Percentiles rank a stretch among this genome's conserved stretches.
Evolutionary conservation across 2,113 vertebrate species (phyloP).

Genomic region (Microcebus lehilahytsara): DNA sequence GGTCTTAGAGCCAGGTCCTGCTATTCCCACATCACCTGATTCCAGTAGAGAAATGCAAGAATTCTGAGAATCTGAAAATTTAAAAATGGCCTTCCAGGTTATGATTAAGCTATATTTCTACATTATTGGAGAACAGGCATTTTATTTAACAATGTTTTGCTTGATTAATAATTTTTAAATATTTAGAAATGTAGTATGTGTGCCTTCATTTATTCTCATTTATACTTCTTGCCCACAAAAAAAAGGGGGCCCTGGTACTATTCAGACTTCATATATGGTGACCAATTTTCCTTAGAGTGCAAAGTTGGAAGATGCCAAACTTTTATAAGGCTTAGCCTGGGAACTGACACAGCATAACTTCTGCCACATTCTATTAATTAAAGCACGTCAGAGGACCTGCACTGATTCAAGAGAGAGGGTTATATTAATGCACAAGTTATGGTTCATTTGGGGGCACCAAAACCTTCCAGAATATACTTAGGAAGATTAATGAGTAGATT

Average conservation of each 20-base stretch:
- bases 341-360: not conserved
- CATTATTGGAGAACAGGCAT: not conserved
- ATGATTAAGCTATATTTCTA: not conserved
- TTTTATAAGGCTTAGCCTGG: not conserved
- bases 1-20: not conserved
- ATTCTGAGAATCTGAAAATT: not conserved
- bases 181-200: not conserved
- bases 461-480: too few species aligned
- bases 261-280: not conserved
- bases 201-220: not conserved
- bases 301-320: not conserved
- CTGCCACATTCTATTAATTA: not conserved
- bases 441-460: not conserved
- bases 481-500: too few species aligned
- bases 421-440: not conserved
- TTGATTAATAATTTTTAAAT: not conserved
- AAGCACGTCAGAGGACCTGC: not conserved
- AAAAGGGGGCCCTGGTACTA: not conserved
- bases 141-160: not conserved
- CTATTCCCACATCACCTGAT: fast-evolving
- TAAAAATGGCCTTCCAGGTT: not conserved
- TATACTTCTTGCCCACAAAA: not conserved
- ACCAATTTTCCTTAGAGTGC: not conserved
- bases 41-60: not conserved
- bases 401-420: not conserved